These are phyloP conservation scores for Platycercus adscitus DNA, from an alignment of 2,113 vertebrate genomes.

Conservation along the genomic window DNA sequence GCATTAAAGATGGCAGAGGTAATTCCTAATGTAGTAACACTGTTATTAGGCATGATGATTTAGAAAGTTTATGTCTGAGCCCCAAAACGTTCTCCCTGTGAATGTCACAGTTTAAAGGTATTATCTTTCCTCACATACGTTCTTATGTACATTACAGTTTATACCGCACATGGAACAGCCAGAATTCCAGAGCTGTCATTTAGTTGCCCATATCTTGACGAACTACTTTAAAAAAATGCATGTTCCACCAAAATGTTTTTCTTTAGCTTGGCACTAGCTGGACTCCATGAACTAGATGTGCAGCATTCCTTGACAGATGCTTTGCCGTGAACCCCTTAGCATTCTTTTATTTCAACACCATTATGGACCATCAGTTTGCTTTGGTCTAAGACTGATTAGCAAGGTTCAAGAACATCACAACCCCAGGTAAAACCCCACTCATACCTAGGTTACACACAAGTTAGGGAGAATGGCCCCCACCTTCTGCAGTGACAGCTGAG, in stretches of 20 bases:
- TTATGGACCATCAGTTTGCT: background rate
- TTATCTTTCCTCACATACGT: accelerated
- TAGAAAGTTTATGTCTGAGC: background rate
- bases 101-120: background rate
- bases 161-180: background rate
- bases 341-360: background rate
- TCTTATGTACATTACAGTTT: background rate
- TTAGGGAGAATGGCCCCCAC: background rate
- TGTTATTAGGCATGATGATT: background rate
- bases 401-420: background rate
- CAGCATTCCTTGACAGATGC: background rate
- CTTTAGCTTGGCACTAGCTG: background rate
- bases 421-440: background rate
- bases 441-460: background rate
- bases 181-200: background rate
- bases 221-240: background rate
- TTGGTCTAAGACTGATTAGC: background rate
- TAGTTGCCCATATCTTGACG: background rate
- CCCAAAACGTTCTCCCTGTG: background rate
- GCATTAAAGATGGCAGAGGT: background rate
- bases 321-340: background rate
- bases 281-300: background rate
- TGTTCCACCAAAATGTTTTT: background rate
- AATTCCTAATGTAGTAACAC: background rate
- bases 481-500: background rate